Conservation (phyloP, 2,113 vertebrate genomes). For the Ctenodactylus gundi region DNA sequence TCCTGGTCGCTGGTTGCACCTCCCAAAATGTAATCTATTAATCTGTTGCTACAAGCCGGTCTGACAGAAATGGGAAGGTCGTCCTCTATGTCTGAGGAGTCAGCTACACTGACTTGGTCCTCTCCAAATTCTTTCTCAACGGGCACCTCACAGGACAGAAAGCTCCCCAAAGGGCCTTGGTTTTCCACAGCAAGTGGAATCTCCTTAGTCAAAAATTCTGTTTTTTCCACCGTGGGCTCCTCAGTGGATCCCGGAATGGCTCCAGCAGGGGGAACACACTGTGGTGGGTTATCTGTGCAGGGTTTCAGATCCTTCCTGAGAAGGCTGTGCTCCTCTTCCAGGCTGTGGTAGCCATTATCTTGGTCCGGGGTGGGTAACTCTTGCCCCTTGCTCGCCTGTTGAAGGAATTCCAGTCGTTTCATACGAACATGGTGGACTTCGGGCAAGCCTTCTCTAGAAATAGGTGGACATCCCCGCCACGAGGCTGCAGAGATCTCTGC, state of each 20-base stretch:
- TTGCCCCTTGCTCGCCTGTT: slow-evolving; percentile 57
- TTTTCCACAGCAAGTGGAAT: background rate
- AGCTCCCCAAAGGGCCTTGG: background rate
- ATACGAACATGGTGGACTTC: slow-evolving; percentile 76
- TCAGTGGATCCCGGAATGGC: background rate
- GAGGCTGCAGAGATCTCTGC: slow-evolving; percentile 34
- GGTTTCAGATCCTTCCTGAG: slow-evolving; percentile 13
- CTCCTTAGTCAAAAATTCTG: slow-evolving; percentile 50
- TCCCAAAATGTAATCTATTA: slow-evolving; percentile 96
- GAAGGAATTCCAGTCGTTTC: slow-evolving; percentile 82
- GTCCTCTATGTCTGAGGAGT: slow-evolving; percentile 47
- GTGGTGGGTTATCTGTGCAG: background rate
- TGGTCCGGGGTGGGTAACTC: slow-evolving; percentile 85
- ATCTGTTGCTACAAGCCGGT: slow-evolving; percentile 89
- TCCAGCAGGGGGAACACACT: background rate
- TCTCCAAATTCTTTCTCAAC: background rate
- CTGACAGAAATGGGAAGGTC: background rate
- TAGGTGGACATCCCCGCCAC: slow-evolving; percentile 31
- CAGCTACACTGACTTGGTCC: background rate
- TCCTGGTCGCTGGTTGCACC: slow-evolving; percentile 87
- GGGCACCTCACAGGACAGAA: background rate
- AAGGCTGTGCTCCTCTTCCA: slow-evolving; percentile 89
- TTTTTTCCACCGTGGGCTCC: background rate
- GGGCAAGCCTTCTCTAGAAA: slow-evolving; percentile 66
- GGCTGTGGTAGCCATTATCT: slow-evolving; percentile 93